Conservation (phyloP, 2,888 invertebrate genomes). For the Lysandra coridon region DNA sequence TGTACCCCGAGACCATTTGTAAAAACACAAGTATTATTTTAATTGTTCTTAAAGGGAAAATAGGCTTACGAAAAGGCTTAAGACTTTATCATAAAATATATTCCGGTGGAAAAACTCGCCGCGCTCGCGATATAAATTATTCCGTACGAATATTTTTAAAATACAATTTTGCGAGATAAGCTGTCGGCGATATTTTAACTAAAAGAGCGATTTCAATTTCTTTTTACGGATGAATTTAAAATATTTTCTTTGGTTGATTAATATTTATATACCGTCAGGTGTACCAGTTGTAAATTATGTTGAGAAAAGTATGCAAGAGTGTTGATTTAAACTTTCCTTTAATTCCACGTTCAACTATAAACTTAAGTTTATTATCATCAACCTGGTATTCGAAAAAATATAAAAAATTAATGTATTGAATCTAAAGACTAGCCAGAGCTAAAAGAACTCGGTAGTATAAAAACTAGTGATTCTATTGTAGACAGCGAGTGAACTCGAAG, state of each 20-base stretch:
- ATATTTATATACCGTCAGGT: neutral
- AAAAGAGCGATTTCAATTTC: neutral
- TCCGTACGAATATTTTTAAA: neutral
- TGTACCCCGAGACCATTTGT: too few species aligned
- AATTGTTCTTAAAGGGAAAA: constrained; percentile 25
- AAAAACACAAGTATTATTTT: constrained; percentile 19
- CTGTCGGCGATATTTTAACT: neutral
- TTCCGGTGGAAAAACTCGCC: neutral
- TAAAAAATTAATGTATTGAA: too few species aligned
- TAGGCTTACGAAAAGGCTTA: constrained; percentile 7
- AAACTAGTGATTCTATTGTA: too few species aligned
- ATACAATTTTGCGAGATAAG: constrained; percentile 1
- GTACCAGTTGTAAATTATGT: neutral
- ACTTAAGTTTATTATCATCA: too few species aligned
- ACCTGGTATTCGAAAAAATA: too few species aligned
- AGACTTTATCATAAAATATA: constrained; percentile 9
- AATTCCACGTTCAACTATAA: neutral
- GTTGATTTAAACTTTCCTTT: neutral
- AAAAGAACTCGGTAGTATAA: too few species aligned
- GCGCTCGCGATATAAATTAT: neutral
- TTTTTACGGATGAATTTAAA: neutral
- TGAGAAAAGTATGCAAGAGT: neutral
- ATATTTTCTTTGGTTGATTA: neutral
- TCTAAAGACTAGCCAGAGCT: too few species aligned
- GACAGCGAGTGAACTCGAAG: neutral